phyloP scores from a whole-genome alignment of 1,140 invertebrate species.

The Chironomus tepperi region DNA sequence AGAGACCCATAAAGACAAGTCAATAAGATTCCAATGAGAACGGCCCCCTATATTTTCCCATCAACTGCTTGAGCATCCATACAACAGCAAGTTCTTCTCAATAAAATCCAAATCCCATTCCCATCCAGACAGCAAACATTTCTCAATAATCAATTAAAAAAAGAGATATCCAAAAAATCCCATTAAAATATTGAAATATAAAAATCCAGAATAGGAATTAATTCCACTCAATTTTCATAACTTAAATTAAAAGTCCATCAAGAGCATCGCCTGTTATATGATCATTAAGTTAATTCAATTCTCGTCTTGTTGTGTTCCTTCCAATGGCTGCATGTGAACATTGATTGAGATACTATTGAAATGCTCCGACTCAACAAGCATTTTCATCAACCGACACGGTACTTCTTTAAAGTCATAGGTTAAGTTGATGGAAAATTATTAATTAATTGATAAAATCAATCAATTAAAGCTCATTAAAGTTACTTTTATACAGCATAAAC shows the following conservation, averaged over 20 bases:
- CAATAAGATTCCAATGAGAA: too few relatives aligned
- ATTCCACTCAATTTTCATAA: background rate
- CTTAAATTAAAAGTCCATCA: conserved; percentile 8
- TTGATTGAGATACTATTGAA: background rate
- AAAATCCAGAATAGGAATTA: too few relatives aligned
- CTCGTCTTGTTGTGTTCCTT: background rate
- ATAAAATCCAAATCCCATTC: too few relatives aligned
- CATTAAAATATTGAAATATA: too few relatives aligned
- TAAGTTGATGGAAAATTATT: background rate
- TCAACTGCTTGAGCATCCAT: too few relatives aligned
- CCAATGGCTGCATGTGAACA: background rate
- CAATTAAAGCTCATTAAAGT: background rate
- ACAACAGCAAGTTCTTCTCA: too few relatives aligned
- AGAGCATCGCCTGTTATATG: background rate
- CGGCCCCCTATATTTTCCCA: too few relatives aligned
- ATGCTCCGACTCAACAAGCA: background rate
- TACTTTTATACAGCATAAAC: too few relatives aligned
- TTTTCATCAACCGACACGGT: background rate
- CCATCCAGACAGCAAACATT: too few relatives aligned
- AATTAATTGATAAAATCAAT: background rate
- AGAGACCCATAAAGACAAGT: too few relatives aligned
- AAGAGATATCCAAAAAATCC: too few relatives aligned
- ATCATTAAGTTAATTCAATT: background rate
- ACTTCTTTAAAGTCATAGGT: background rate
- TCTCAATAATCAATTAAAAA: too few relatives aligned